These are phyloP conservation scores for Oryctes rhinoceros DNA, from an alignment of 1,140 invertebrate species.

Conservation along the genomic window DNA sequence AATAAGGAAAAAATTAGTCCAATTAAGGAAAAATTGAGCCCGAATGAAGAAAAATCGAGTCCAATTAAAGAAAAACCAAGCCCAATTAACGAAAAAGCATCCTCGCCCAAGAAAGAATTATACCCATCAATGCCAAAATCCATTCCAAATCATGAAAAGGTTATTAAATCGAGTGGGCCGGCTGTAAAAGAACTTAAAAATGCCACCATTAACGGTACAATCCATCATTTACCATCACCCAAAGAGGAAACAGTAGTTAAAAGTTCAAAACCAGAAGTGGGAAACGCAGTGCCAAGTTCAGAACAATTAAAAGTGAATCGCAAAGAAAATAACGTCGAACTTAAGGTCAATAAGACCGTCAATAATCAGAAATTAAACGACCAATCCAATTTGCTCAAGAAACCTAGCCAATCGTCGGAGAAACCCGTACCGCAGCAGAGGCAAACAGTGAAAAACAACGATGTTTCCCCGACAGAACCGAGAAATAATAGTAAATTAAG, in stretches of 20 bases:
- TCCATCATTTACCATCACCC: neutral
- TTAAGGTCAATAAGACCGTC: neutral
- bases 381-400: neutral
- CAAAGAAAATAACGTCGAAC: neutral
- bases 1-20: conserved; percentile 4
- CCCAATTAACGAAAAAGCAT: neutral
- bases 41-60: neutral
- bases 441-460: conserved; percentile 10
- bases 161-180: neutral
- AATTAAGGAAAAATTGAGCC: neutral
- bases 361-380: conserved; percentile 15
- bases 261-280: neutral
- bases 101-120: neutral
- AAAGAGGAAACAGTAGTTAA: neutral
- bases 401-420: neutral
- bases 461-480: neutral
- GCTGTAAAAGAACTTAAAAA: neutral
- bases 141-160: neutral
- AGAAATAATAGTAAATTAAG: conserved; percentile 25
- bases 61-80: neutral
- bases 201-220: neutral
- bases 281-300: neutral
- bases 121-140: neutral
- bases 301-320: neutral
- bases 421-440: neutral